These are phyloP conservation scores for Esperia sulphurella DNA, from an alignment of 2,888 invertebrate genomes.

Conservation along the genomic window DNA sequence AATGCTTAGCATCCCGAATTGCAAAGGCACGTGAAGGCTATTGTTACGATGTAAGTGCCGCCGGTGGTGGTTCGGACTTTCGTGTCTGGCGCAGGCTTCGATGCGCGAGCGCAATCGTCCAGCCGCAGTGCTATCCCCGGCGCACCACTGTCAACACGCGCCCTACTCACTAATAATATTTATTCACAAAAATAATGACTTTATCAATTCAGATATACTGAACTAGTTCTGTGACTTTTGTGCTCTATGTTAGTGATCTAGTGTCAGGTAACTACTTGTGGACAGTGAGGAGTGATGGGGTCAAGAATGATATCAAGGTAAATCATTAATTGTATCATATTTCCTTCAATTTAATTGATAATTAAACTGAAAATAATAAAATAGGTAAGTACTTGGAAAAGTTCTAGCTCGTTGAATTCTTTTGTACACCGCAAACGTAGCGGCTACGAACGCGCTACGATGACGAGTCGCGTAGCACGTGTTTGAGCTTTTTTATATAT, in stretches of 20 bases:
- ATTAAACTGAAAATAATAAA: too few species aligned
- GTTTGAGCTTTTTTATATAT: neutral
- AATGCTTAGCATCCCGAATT: too few species aligned
- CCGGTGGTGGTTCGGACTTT: slow-evolving; percentile 18
- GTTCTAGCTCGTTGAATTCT: slow-evolving; percentile 15
- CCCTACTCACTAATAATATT: slow-evolving; percentile 14
- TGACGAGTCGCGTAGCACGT: slow-evolving; percentile 3
- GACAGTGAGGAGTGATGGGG: slow-evolving; percentile 36
- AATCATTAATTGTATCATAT: slow-evolving; percentile 13
- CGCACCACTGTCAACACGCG: slow-evolving; percentile 51
- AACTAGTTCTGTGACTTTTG: slow-evolving; percentile 43
- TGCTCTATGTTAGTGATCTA: slow-evolving; percentile 52
- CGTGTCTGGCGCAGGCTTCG: slow-evolving; percentile 45
- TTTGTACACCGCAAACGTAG: slow-evolving; percentile 7
- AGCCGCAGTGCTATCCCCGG: slow-evolving; percentile 48
- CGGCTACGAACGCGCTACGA: slow-evolving; percentile 10
- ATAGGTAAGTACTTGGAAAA: neutral
- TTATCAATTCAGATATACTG: slow-evolving; percentile 15
- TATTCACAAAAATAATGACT: slow-evolving; percentile 7
- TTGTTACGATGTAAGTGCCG: neutral
- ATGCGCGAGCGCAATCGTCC: slow-evolving; percentile 26
- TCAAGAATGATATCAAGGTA: slow-evolving; percentile 52
- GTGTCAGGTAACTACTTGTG: slow-evolving; percentile 39
- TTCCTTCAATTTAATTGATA: too few species aligned
- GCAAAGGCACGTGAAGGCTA: neutral